Conservation (phyloP, 1,140 invertebrate genomes). For the Charaxes varanes region DNA sequence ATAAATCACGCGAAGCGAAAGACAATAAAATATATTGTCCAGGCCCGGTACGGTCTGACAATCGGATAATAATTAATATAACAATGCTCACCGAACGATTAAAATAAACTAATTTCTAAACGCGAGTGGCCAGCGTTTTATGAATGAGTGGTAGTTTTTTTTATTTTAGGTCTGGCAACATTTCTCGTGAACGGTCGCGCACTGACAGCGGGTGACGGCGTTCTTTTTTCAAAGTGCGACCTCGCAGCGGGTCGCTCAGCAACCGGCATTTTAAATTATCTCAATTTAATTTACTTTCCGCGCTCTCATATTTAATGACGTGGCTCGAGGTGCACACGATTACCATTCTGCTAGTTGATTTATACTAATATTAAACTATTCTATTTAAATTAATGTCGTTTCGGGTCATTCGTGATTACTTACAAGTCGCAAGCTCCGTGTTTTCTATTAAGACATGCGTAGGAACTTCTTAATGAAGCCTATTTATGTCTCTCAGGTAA, state of each 20-base stretch:
- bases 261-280: slow-evolving; percentile 59
- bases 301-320: slow-evolving; percentile 16
- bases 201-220: slow-evolving; percentile 62
- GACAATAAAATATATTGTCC: slow-evolving; percentile 73
- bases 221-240: slow-evolving; percentile 63
- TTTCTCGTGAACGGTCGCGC: slow-evolving; percentile 60
- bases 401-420: too few species aligned
- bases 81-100: slow-evolving; percentile 61
- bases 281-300: slow-evolving; percentile 58
- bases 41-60: too few species aligned
- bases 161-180: slow-evolving; percentile 50
- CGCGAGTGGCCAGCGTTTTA: slow-evolving; percentile 48
- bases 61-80: slow-evolving; percentile 63
- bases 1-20: slow-evolving; percentile 63
- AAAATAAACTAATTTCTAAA: slow-evolving; percentile 73
- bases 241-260: slow-evolving; percentile 56
- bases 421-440: too few species aligned
- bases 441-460: too few species aligned
- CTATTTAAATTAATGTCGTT: too few species aligned
- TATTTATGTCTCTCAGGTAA: too few species aligned
- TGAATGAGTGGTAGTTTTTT: slow-evolving; percentile 61
- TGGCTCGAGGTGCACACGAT: slow-evolving; percentile 7
- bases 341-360: not conserved
- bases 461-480: too few species aligned
- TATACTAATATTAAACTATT: not conserved